phyloP scores from a whole-genome alignment of 2,113 vertebrate species.

The Rutilus rutilus region DNA sequence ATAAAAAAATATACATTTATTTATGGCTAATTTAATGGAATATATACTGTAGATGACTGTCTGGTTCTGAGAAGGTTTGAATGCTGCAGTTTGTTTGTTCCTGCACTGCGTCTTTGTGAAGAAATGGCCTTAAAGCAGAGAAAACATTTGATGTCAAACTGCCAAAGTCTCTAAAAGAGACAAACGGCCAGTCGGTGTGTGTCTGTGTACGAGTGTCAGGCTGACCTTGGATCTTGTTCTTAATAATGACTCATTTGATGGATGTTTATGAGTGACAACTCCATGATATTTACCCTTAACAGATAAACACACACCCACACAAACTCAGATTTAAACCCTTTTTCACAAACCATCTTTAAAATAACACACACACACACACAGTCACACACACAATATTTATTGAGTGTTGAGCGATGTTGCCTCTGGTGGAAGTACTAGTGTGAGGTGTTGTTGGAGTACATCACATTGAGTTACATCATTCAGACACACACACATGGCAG shows the following conservation, averaged over 20 bases:
- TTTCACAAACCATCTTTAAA: constrained; percentile 21
- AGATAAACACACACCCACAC: background rate
- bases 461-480: constrained; percentile 28
- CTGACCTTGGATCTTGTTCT: constrained; percentile 28
- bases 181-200: background rate
- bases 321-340: background rate
- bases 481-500: constrained; percentile 7
- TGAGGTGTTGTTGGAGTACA: constrained; percentile 21
- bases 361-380: constrained; percentile 5
- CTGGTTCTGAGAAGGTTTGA: background rate
- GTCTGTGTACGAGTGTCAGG: background rate
- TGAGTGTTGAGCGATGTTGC: constrained; percentile 20
- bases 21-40: background rate
- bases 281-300: constrained; percentile 3
- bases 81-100: background rate
- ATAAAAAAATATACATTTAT: too few species aligned
- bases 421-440: constrained; percentile 17
- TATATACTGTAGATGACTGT: background rate
- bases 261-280: constrained; percentile 27
- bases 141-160: constrained; percentile 23
- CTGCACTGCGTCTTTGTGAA: background rate
- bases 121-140: constrained; percentile 5
- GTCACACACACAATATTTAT: background rate
- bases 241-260: constrained; percentile 23
- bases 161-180: constrained; percentile 1